phyloP scores from a whole-genome alignment of 2,888 invertebrate genomes.

The Polymixis lichenea region DNA sequence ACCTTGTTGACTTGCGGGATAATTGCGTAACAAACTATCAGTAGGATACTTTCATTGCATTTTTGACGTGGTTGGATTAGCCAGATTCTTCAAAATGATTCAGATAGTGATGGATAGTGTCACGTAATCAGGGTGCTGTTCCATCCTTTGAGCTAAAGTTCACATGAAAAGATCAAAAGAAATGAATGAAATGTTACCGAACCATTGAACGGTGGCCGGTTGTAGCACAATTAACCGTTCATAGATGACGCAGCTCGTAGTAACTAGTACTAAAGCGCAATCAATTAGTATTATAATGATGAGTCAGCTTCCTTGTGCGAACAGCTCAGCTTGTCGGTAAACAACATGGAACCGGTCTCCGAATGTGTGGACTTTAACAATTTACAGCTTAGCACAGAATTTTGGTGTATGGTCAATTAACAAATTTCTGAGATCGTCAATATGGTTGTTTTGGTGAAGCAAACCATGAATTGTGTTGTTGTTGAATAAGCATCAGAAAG shows the following conservation, averaged over 20 bases:
- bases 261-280: constrained; percentile 9
- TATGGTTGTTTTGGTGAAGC: neutral
- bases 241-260: constrained; percentile 7
- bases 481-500: neutral
- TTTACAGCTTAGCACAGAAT: neutral
- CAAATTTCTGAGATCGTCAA: neutral
- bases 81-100: too few species aligned
- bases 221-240: neutral
- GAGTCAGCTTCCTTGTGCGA: constrained; percentile 40
- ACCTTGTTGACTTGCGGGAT: too few species aligned
- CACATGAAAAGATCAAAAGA: too few species aligned
- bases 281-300: constrained; percentile 34
- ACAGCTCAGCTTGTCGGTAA: constrained; percentile 27
- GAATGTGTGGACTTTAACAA: neutral
- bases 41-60: too few species aligned
- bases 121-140: too few species aligned
- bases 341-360: constrained; percentile 42
- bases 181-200: too few species aligned
- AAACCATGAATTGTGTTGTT: too few species aligned
- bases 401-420: neutral
- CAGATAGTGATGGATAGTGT: too few species aligned
- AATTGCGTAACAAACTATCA: too few species aligned
- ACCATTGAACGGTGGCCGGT: neutral
- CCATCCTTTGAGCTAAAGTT: neutral
- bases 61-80: too few species aligned